phyloP scores from a whole-genome alignment of 2,888 invertebrate species.

The Amitus sp. region DNA sequence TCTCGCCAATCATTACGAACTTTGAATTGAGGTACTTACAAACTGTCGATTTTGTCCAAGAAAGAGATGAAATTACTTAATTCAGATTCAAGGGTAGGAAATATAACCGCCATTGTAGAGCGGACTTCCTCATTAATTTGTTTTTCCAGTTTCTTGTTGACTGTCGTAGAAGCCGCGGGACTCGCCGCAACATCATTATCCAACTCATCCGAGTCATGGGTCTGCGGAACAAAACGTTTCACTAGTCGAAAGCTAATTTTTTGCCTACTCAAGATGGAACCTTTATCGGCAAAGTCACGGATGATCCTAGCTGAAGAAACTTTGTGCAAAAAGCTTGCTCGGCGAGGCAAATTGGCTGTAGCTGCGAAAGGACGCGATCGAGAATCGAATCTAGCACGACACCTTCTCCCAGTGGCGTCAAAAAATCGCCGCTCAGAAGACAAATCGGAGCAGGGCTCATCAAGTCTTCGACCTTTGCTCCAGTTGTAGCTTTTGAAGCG shows the following conservation, averaged over 20 bases:
- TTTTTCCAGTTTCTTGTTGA: constrained; percentile 72
- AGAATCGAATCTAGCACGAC: constrained; percentile 72
- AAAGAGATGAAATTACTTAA: constrained; percentile 85
- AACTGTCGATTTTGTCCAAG: constrained; percentile 88
- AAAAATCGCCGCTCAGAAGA: constrained; percentile 56
- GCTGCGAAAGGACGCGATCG: constrained; percentile 86
- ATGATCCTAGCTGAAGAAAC: constrained; percentile 85
- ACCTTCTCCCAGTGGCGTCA: constrained; percentile 58
- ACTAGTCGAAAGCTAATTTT: too few species aligned
- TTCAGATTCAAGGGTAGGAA: constrained; percentile 88
- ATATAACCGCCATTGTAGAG: constrained; percentile 89
- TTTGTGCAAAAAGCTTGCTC: constrained; percentile 95
- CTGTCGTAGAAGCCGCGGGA: constrained; percentile 52
- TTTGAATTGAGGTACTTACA: constrained; percentile 72
- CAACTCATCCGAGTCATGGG: constrained; percentile 50
- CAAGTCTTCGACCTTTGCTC: constrained; percentile 57
- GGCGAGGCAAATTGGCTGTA: constrained; percentile 90
- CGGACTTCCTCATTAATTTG: constrained; percentile 83
- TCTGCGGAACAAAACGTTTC: constrained; percentile 14
- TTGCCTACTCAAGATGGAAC: too few species aligned
- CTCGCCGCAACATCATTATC: constrained; percentile 58
- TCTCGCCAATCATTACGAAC: too few species aligned
- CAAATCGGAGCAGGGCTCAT: constrained; percentile 59
- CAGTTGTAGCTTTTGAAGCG: constrained; percentile 53
- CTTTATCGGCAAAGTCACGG: constrained; percentile 56